Evolutionary conservation across 2,113 vertebrate species (phyloP), one percentile per base, ranked within the genome.

Genomic region (Acrocephalus kingi): DNA sequence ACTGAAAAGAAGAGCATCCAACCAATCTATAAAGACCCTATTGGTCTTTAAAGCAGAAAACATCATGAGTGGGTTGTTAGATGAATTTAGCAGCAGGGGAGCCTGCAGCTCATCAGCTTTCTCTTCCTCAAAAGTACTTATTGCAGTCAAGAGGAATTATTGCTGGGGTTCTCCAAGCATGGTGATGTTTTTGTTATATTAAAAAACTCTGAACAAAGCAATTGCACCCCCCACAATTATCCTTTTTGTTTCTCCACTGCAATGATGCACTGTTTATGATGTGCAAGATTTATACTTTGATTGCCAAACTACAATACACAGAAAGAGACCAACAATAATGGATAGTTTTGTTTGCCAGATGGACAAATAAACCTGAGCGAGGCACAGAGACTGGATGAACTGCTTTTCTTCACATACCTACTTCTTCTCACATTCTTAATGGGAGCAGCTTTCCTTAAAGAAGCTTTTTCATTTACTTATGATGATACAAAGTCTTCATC

Each of bases 11-110:
- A 96, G 94, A 97, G 43, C 87, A 96, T 91, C 91, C 87, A 93
- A 93, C 90, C 84, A 96, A 97, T 97, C 96, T 96, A 96, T 96
- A 97, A 91, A 86, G 93, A 96, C 97, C 66, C 89, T 78, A 95
- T 96, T 96, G 97, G 97, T 84, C 95, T 97, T 94, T 96, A 98
- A 98, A 98, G 95, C 62, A 97, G 90, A 97, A 97, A 97, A 94
- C 94, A 97, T 97, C 91, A 96, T 96, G 98, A 98, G 97, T 93
- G 92, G 94, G 87, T 97, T 97, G 94, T 97, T 97, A 98, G 97
- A 97, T 96, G 96, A 98, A 97, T 98, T 97, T 98, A 98, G 96
- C 98, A 98, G 98, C 97, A 98, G 98, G 98, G 98, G 98, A 97
- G 95, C 97, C 93, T 96, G 86, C 89, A 97, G 96, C 97, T 98